Conservation (phyloP, 2,888 invertebrate species). For the Iphiclides podalirius region DNA sequence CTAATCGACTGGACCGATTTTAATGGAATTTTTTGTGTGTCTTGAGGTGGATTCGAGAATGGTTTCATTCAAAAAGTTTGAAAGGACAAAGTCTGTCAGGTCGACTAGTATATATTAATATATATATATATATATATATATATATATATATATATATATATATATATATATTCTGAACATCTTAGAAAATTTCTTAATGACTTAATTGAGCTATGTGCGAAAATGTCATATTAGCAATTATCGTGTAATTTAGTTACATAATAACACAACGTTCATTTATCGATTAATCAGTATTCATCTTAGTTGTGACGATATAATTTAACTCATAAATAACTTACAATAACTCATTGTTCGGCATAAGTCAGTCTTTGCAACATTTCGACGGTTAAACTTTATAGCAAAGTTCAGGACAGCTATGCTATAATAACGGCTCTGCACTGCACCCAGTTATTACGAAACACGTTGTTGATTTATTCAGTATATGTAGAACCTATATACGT, state of each 20-base stretch:
- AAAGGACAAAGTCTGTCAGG: no score
- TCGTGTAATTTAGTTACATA: not conserved
- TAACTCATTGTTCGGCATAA: conserved; percentile 53
- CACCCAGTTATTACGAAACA: conserved; percentile 45
- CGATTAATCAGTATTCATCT: conserved; percentile 12
- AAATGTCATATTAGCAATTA: not conserved
- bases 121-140: no score
- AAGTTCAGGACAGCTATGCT: conserved; percentile 55
- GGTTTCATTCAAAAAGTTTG: no score
- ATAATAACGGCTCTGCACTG: conserved; percentile 41
- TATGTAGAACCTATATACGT: no score
- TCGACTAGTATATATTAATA: no score
- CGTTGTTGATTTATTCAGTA: conserved; percentile 19
- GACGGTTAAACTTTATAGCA: conserved; percentile 41
- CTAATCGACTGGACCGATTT: no score
- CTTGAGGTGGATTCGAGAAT: no score
- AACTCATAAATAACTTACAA: conserved; percentile 40
- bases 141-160: no score
- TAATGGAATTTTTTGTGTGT: no score
- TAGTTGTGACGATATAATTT: conserved; percentile 20
- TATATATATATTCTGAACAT: no score
- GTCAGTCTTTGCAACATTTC: conserved; percentile 50
- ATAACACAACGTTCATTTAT: not conserved
- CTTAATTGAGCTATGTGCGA: not conserved
- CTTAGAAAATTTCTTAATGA: not conserved